Conservation (phyloP, 37 sponge, comb jelly and placozoan species). For the Chondrosia reniformis region DNA sequence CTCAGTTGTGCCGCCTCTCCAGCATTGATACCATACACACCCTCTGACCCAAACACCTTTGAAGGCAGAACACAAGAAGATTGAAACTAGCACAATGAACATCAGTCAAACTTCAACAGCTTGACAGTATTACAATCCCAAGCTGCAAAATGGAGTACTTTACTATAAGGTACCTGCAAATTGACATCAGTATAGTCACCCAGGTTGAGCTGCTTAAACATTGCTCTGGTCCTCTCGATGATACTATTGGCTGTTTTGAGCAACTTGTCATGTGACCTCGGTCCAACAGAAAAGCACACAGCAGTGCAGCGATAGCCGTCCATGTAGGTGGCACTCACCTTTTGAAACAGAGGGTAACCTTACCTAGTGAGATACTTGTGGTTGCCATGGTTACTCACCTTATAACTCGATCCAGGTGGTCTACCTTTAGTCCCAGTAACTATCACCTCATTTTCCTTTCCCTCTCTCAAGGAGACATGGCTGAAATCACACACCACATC, state of each 20-base stretch:
- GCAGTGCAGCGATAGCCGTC: constrained; percentile 84
- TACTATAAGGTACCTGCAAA: constrained; percentile 79
- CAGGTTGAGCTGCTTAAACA: constrained; percentile 58
- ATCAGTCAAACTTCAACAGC: no score
- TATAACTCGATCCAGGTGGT: constrained; percentile 65
- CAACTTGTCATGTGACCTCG: constrained; percentile 76
- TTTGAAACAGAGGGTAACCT: not conserved
- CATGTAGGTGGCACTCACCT: constrained; percentile 87
- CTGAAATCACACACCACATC: constrained; percentile 97
- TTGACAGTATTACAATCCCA: no score
- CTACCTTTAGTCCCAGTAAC: constrained; percentile 82
- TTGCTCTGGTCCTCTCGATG: constrained; percentile 58
- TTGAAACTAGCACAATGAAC: no score
- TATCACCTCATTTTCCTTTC: constrained; percentile 55
- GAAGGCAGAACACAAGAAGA: no score
- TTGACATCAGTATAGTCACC: constrained; percentile 64
- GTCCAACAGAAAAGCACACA: constrained; percentile 73
- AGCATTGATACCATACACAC: constrained; percentile 45
- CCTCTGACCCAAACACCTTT: constrained; percentile 62
- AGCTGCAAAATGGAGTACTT: not conserved
- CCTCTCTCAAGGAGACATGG: constrained; percentile 65
- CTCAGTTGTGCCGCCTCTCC: not conserved
- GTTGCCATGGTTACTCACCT: constrained; percentile 36
- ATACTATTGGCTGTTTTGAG: constrained; percentile 75
- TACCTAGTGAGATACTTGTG: not conserved